Conservation (phyloP, 2,113 vertebrate species). For the Aspidoscelis tigris region DNA sequence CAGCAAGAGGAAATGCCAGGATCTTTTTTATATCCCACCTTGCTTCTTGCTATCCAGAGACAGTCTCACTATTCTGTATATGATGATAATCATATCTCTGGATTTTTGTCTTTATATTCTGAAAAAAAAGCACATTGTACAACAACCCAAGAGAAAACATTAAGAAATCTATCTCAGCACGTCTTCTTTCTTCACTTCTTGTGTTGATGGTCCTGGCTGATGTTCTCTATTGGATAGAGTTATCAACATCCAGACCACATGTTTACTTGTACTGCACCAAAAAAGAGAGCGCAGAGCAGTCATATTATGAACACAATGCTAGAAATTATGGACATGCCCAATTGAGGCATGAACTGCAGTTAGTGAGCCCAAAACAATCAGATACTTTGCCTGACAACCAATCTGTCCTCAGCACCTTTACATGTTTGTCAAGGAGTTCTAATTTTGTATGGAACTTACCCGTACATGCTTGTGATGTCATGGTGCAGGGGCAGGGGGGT, state of each 20-base stretch:
- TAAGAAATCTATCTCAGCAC: not conserved
- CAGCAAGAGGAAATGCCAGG: too few species aligned
- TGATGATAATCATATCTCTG: not conserved
- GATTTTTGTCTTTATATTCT: constrained; percentile 29
- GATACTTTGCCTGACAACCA: too few species aligned
- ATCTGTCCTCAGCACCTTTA: too few species aligned
- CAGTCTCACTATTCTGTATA: not conserved
- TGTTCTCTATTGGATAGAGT: constrained; percentile 22
- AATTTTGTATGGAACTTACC: too few species aligned
- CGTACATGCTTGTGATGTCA: too few species aligned
- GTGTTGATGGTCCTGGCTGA: constrained; percentile 26
- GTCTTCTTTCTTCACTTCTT: not conserved
- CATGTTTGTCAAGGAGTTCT: too few species aligned
- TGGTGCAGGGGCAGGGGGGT: too few species aligned
- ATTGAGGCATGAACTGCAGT: too few species aligned
- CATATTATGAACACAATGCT: not conserved
- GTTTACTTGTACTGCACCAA: constrained; percentile 39
- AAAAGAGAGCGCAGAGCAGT: constrained; percentile 38
- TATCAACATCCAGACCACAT: constrained; percentile 40
- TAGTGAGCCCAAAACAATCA: too few species aligned
- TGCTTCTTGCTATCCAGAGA: too few species aligned
- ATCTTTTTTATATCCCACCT: too few species aligned
- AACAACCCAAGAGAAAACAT: constrained; percentile 30
- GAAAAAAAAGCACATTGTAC: constrained; percentile 21
- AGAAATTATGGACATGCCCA: too few species aligned